A percentile compares a stretch with the other conserved stretches of the same genome.
Evolutionary conservation across 2,797 vertebrate genomes (phyloP).

Genomic region (Ambastaia sidthimunki): DNA sequence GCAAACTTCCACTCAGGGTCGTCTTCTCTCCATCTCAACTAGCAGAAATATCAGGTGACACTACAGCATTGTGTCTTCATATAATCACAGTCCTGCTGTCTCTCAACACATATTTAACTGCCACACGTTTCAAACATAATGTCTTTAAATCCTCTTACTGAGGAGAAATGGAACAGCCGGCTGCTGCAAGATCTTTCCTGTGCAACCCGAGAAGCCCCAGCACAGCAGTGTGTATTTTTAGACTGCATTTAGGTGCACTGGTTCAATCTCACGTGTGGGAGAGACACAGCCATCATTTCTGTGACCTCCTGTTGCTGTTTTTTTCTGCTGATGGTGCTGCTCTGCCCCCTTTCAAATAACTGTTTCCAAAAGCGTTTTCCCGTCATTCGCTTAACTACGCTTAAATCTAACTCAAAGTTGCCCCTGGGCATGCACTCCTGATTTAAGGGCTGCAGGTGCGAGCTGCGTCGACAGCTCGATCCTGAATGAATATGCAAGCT

Average conservation of each 20-base stretch:
- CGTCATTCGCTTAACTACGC: slow-evolving; percentile 37
- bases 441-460: slow-evolving; percentile 54
- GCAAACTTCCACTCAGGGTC: no score
- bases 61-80: neutral
- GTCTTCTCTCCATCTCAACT: neutral
- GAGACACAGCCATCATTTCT: slow-evolving; percentile 48
- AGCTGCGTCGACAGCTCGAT: slow-evolving; percentile 34
- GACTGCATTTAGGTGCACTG: slow-evolving; percentile 58
- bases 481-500: slow-evolving; percentile 45
- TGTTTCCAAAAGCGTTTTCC: slow-evolving; percentile 37
- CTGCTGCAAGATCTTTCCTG: slow-evolving; percentile 21
- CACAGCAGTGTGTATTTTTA: slow-evolving; percentile 62
- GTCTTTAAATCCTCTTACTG: neutral
- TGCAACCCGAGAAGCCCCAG: slow-evolving; percentile 60
- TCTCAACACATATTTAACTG: neutral
- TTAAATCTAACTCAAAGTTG: slow-evolving; percentile 46
- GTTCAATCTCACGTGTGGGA: slow-evolving; percentile 53
- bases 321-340: slow-evolving; percentile 20
- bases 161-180: slow-evolving; percentile 18
- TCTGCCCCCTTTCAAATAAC: slow-evolving; percentile 51
- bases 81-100: neutral
- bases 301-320: slow-evolving; percentile 8
- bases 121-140: neutral
- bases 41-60: neutral
- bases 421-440: slow-evolving; percentile 37